phyloP scores from a whole-genome alignment of 2,888 invertebrate genomes.

The Drosophila affinis region DNA sequence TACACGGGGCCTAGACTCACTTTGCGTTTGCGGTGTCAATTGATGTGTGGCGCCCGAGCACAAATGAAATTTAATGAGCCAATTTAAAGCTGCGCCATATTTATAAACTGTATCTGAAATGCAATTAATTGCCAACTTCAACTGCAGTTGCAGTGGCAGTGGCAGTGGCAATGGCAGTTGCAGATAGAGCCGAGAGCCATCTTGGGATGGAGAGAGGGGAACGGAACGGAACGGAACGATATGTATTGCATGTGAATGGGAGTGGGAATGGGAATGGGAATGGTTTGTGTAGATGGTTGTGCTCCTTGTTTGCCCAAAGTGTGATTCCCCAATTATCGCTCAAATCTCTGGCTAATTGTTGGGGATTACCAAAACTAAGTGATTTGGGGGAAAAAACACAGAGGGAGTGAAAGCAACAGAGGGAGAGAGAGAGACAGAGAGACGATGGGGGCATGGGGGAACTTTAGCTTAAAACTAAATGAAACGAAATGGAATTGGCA shows the following conservation, averaged over 20 bases:
- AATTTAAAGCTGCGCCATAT: constrained; percentile 72
- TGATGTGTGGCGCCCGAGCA: constrained; percentile 68
- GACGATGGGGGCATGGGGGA: no score
- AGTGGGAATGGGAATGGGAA: no score
- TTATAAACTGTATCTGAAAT: constrained; percentile 71
- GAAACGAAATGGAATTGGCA: constrained; percentile 6
- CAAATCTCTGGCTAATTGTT: constrained; percentile 43
- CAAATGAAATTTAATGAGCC: constrained; percentile 77
- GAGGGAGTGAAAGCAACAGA: background rate
- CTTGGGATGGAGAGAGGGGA: background rate
- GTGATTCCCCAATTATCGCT: constrained; percentile 41
- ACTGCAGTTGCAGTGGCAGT: constrained; percentile 30
- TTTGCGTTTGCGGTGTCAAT: constrained; percentile 62
- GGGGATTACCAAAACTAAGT: constrained; percentile 41
- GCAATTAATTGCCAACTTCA: constrained; percentile 63
- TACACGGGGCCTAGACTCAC: background rate
- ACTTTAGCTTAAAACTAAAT: background rate
- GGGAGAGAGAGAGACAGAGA: background rate
- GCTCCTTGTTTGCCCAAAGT: constrained; percentile 13
- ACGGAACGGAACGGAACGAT: background rate
- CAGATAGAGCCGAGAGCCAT: background rate
- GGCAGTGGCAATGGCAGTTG: background rate
- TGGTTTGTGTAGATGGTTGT: background rate
- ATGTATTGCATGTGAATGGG: background rate
- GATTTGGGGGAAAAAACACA: constrained; percentile 33